Evolutionary conservation across 2,888 invertebrate genomes (phyloP).

Genomic region (Pandemis heparana): DNA sequence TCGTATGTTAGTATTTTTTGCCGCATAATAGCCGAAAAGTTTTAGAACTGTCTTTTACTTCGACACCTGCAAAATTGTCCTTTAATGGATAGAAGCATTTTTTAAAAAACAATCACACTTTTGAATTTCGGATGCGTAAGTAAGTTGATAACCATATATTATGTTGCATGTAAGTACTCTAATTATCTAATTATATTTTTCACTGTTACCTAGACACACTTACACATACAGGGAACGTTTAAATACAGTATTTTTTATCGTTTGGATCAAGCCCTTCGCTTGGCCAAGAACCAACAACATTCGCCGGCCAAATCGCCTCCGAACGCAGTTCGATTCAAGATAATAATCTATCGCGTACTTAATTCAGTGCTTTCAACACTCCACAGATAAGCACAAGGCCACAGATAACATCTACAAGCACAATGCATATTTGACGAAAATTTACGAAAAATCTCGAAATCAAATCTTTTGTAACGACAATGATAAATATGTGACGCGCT

Average conservation of each 20-base stretch:
- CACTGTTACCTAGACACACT: not conserved
- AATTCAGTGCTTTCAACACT: constrained; percentile 39
- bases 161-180: no score
- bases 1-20: no score
- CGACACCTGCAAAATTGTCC: no score
- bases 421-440: constrained; percentile 45
- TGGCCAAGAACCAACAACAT: constrained; percentile 29
- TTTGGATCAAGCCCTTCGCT: constrained; percentile 31
- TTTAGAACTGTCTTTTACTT: no score
- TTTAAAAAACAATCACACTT: no score
- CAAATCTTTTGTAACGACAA: constrained; percentile 45
- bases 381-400: constrained; percentile 42
- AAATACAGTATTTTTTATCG: no score
- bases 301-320: constrained; percentile 23
- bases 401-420: constrained; percentile 43
- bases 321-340: constrained; percentile 25
- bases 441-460: constrained; percentile 46
- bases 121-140: no score
- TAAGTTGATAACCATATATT: no score
- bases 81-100: no score
- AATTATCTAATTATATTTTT: no score
- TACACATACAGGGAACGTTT: not conserved
- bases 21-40: no score
- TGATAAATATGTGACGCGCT: constrained; percentile 29
- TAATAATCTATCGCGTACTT: constrained; percentile 29